Conservation (phyloP, 2,888 invertebrate species). For the Trileptium ribeirensis region DNA sequence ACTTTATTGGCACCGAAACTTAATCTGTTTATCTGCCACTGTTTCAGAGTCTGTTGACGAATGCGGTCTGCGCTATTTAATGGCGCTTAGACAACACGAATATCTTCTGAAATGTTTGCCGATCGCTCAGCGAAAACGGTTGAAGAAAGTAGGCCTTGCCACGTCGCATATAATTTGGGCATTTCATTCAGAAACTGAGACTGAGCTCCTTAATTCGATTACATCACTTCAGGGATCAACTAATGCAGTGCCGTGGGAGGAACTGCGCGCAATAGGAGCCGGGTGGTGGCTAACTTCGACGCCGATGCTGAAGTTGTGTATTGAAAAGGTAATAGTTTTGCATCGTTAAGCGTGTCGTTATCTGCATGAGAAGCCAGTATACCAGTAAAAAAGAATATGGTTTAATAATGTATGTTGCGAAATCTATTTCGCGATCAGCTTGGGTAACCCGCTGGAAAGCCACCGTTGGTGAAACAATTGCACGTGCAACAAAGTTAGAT, state of each 20-base stretch:
- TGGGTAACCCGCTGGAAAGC: no score
- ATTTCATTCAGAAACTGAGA: conserved; percentile 94
- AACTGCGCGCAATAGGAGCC: conserved; percentile 78
- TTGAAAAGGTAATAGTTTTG: conserved; percentile 75
- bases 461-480: no score
- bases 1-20: not conserved
- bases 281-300: conserved; percentile 94
- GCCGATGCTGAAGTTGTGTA: conserved; percentile 69
- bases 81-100: conserved; percentile 95
- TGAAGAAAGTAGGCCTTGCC: conserved; percentile 53
- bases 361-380: no score
- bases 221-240: conserved; percentile 59
- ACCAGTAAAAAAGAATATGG: no score
- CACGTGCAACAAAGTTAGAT: no score
- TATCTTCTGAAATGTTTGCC: conserved; percentile 88
- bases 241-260: conserved; percentile 68
- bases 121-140: conserved; percentile 72
- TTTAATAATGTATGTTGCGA: no score
- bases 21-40: not conserved
- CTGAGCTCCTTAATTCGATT: conserved; percentile 73
- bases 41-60: conserved; percentile 66
- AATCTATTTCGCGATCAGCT: no score
- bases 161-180: conserved; percentile 89
- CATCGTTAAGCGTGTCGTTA: no score
- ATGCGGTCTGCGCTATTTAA: conserved; percentile 86